Evolutionary conservation across 2,888 invertebrate genomes (phyloP).

Genomic region (Megastigmus dorsalis): DNA sequence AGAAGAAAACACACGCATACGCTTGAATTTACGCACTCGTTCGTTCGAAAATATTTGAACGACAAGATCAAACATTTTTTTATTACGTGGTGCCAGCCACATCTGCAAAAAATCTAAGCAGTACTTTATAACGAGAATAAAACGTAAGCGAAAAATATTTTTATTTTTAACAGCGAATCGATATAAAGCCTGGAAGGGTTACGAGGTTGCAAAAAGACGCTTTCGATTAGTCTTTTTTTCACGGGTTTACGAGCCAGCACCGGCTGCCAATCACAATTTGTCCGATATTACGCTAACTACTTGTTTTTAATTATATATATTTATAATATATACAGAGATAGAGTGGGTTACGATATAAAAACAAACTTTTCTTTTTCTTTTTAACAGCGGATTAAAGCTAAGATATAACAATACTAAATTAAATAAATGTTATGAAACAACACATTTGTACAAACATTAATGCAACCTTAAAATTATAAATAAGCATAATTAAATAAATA

Average conservation of each 20-base stretch:
- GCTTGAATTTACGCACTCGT: slow-evolving; percentile 27
- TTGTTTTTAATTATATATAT: slow-evolving; percentile 57
- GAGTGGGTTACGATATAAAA: slow-evolving; percentile 59
- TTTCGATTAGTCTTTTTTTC: slow-evolving; percentile 47
- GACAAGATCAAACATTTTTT: slow-evolving; percentile 45
- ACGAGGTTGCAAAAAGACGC: slow-evolving; percentile 42
- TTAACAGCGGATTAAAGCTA: slow-evolving; percentile 65
- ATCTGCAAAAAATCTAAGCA: slow-evolving; percentile 48
- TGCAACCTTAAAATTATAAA: slow-evolving; percentile 63
- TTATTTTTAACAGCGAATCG: slow-evolving; percentile 49
- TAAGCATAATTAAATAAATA: slow-evolving; percentile 59
- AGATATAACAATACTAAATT: slow-evolving; percentile 64
- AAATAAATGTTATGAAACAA: slow-evolving; percentile 64
- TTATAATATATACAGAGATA: slow-evolving; percentile 64
- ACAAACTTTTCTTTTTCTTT: slow-evolving; percentile 55
- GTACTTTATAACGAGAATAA: slow-evolving; percentile 52
- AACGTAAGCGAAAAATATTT: slow-evolving; percentile 51
- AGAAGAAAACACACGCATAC: slow-evolving; percentile 44
- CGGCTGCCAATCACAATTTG: slow-evolving; percentile 59
- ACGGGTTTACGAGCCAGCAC: slow-evolving; percentile 51
- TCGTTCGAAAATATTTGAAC: slow-evolving; percentile 45
- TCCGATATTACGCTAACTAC: slow-evolving; percentile 55
- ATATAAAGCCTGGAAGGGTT: slow-evolving; percentile 54
- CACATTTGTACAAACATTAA: slow-evolving; percentile 66
- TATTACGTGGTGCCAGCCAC: slow-evolving; percentile 63